Conservation (phyloP, 35 echinoderm and acorn worm species). For the Anneissia japonica region DNA sequence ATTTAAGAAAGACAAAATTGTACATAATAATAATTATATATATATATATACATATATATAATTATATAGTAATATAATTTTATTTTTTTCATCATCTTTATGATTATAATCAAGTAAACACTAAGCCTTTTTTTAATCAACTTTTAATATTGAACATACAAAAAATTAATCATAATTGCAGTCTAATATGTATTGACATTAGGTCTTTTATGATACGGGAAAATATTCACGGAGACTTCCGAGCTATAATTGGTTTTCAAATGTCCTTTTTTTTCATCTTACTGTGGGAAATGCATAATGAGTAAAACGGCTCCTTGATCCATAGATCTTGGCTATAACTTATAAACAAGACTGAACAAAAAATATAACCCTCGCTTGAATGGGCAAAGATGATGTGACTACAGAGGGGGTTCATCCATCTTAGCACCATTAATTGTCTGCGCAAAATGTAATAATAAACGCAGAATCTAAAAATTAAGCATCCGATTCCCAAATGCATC, state of each 20-base stretch:
- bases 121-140: too few species aligned
- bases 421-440: not conserved
- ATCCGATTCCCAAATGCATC: not conserved
- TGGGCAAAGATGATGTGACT: not conserved
- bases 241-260: not conserved
- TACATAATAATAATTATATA: too few species aligned
- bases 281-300: not conserved
- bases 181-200: not conserved
- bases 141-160: too few species aligned
- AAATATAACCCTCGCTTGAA: not conserved
- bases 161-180: not conserved
- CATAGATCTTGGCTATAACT: too few species aligned
- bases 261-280: not conserved
- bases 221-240: not conserved
- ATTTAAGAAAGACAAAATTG: too few species aligned
- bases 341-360: too few species aligned
- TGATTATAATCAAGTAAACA: too few species aligned
- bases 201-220: not conserved
- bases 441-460: not conserved
- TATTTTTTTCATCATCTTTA: too few species aligned
- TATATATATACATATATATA: too few species aligned
- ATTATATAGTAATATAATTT: too few species aligned
- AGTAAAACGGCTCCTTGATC: not conserved
- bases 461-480: not conserved
- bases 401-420: not conserved